Evolutionary conservation across 2,797 vertebrate genomes (phyloP).

Genomic region (Chiloscyllium punctatum): DNA sequence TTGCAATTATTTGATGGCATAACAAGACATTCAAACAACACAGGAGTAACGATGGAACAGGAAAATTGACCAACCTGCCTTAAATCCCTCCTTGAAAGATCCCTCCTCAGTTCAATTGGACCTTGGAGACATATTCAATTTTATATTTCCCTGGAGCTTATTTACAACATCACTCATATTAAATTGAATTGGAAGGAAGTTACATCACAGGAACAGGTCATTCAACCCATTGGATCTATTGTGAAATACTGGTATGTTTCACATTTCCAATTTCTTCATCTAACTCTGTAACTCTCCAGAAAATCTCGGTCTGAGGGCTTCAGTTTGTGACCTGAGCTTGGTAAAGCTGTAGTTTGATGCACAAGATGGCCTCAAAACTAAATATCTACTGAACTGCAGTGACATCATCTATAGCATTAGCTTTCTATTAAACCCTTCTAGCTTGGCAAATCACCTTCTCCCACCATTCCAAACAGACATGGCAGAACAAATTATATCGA

Average conservation of each 20-base stretch:
- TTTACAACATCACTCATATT: not conserved
- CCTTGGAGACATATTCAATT: not conserved
- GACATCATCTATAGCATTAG: not conserved
- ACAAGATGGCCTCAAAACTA: not conserved
- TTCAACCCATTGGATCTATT: not conserved
- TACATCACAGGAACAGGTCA: not conserved
- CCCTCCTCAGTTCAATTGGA: not conserved
- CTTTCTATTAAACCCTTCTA: not conserved
- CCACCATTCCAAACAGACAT: not conserved
- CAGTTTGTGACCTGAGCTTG: not conserved
- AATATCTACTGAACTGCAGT: not conserved
- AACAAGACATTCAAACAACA: not conserved
- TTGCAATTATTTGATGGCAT: not conserved
- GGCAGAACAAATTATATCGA: not conserved
- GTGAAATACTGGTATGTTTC: not conserved
- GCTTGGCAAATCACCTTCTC: not conserved
- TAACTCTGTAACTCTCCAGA: not conserved
- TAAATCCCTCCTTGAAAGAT: not conserved
- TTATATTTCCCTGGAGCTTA: not conserved
- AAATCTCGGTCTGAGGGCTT: not conserved
- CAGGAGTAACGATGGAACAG: not conserved
- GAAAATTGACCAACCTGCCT: not conserved
- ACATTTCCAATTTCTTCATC: not conserved
- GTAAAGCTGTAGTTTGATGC: not conserved
- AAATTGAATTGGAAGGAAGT: no score